A percentile compares a stretch with the other conserved stretches of the same genome.
Evolutionary conservation across 2,797 vertebrate genomes (phyloP).

Genomic region (Spizella passerina): DNA sequence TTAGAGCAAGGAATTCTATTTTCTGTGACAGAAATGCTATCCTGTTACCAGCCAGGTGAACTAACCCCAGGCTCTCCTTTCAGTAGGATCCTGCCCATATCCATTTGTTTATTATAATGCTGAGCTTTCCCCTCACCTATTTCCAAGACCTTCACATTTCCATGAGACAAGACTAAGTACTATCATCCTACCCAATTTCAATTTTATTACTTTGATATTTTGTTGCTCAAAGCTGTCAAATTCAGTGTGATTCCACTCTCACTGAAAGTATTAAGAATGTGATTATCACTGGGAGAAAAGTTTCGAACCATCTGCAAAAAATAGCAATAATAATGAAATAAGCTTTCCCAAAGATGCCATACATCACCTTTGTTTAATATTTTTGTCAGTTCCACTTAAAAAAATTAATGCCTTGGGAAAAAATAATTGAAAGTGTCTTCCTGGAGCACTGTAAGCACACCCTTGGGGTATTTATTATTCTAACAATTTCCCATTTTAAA

Average conservation of each 20-base stretch:
- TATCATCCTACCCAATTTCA: not conserved
- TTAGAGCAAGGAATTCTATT: not conserved
- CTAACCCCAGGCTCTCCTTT: not conserved
- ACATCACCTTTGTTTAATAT: slow-evolving; percentile 61
- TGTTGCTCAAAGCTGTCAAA: not conserved
- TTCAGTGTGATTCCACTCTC: not conserved
- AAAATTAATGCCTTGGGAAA: slow-evolving; percentile 46
- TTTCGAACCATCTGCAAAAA: not conserved
- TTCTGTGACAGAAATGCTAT: not conserved
- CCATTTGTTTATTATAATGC: not conserved
- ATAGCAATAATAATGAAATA: not conserved
- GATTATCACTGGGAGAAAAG: not conserved
- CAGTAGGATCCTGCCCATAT: not conserved
- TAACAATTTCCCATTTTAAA: slow-evolving; percentile 68
- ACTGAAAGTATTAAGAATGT: not conserved
- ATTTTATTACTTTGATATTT: not conserved
- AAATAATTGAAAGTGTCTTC: slow-evolving; percentile 51
- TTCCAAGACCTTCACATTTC: not conserved
- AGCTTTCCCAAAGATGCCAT: not conserved
- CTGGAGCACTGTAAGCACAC: slow-evolving; percentile 34
- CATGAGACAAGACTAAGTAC: not conserved
- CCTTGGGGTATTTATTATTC: slow-evolving; percentile 57
- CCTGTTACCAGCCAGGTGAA: not conserved
- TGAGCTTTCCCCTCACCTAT: not conserved
- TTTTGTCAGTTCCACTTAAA: slow-evolving; percentile 54